phyloP scores from a whole-genome alignment of 2,113 vertebrate species.

The Glaucomys volans region DNA sequence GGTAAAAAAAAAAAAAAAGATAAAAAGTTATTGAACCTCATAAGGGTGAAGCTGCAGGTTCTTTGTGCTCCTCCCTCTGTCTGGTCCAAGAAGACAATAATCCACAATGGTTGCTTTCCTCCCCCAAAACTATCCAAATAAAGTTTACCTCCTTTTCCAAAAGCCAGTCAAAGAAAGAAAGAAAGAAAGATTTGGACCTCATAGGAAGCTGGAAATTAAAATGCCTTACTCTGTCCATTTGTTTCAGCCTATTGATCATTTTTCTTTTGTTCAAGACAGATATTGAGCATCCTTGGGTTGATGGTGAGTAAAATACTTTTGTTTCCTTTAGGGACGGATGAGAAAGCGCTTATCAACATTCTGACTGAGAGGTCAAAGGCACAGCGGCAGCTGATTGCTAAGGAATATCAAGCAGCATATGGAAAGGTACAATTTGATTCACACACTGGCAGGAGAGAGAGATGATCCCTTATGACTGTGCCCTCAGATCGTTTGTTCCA shows the following conservation, averaged over 20 bases:
- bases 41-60: not conserved
- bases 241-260: conserved; percentile 7
- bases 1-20: too few relatives aligned
- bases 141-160: conserved; percentile 38
- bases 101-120: not conserved
- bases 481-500: not conserved
- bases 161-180: not conserved
- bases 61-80: not conserved
- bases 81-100: not conserved
- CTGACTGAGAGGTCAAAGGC: conserved; percentile 90
- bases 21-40: not conserved
- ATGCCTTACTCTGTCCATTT: not conserved
- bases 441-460: not conserved
- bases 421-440: conserved; percentile 86
- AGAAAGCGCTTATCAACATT: conserved; percentile 89
- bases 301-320: conserved; percentile 39
- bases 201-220: conserved; percentile 28
- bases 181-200: not conserved
- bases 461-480: not conserved
- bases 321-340: conserved; percentile 89
- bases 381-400: conserved; percentile 90
- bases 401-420: conserved; percentile 87
- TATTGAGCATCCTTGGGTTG: not conserved
- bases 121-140: not conserved
- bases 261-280: conserved; percentile 21